Percentiles rank a stretch among this genome's conserved stretches.
Evolutionary conservation across 2,113 vertebrate genomes (phyloP).

Genomic region (Alligator mississippiensis): DNA sequence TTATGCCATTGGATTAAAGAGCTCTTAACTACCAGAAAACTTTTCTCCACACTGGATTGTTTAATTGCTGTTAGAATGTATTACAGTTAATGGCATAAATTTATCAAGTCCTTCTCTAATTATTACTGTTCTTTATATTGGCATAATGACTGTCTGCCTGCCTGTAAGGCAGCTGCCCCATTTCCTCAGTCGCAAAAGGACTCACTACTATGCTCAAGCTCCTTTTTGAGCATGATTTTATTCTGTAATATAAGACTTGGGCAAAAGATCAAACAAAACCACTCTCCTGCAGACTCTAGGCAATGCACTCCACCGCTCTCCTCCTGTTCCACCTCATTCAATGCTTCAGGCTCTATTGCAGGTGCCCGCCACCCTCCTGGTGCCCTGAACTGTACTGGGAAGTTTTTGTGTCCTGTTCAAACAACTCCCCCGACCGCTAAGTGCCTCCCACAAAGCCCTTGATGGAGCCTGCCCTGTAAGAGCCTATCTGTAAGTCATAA

Average conservation of each 20-base stretch:
- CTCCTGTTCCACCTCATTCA: not conserved
- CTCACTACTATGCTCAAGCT: not conserved
- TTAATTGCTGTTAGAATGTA: rapidly evolving
- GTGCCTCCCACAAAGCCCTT: too few species aligned
- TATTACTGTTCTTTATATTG: not conserved
- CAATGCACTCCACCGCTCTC: not conserved
- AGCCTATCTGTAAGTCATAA: too few species aligned
- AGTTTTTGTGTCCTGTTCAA: too few species aligned
- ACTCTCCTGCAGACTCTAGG: rapidly evolving
- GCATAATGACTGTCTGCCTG: rapidly evolving
- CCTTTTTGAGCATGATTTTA: not conserved
- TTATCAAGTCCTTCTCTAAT: not conserved
- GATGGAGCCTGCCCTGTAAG: too few species aligned
- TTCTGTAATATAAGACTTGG: not conserved
- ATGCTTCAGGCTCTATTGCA: not conserved
- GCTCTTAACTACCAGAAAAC: not conserved
- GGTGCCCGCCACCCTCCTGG: too few species aligned
- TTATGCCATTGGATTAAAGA: not conserved
- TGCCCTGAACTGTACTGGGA: too few species aligned
- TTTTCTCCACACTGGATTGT: rapidly evolving
- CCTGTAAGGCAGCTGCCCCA: rapidly evolving
- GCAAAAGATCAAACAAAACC: not conserved
- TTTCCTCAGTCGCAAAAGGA: not conserved
- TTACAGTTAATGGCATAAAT: not conserved
- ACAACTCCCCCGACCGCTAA: too few species aligned